phyloP scores from a whole-genome alignment of 2,113 vertebrate genomes.

The Cyanistes caeruleus region DNA sequence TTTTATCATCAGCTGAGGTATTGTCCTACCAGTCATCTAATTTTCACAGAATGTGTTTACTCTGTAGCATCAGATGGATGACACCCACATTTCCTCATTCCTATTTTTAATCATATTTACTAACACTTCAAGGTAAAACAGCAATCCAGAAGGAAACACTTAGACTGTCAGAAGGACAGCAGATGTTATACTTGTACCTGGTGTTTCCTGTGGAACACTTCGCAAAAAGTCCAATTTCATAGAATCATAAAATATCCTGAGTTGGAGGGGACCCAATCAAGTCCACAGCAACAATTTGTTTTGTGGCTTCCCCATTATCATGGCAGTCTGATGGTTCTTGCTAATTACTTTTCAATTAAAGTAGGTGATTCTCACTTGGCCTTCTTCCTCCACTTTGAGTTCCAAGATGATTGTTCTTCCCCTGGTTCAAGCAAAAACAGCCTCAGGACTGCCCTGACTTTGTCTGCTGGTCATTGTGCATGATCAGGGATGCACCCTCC shows the following conservation, averaged over 20 bases:
- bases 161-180: background rate
- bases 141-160: background rate
- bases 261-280: background rate
- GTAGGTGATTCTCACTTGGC: background rate
- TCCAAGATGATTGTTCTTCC: background rate
- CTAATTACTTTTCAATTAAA: background rate
- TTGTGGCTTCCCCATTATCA: background rate
- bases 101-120: conserved; percentile 42
- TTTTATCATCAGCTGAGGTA: background rate
- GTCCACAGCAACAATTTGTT: background rate
- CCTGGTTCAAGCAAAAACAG: background rate
- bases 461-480: background rate
- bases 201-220: background rate
- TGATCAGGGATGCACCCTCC: background rate
- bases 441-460: background rate
- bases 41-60: conserved; percentile 50
- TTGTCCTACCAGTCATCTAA: background rate
- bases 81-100: conserved; percentile 28
- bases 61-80: conserved; percentile 19
- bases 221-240: background rate
- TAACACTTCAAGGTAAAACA: conserved; percentile 42
- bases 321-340: background rate
- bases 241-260: background rate
- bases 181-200: background rate
- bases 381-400: background rate